Conservation (phyloP, 30 jellyfish, hydroid and myxozoan genomes). For the Pelagia noctiluca region DNA sequence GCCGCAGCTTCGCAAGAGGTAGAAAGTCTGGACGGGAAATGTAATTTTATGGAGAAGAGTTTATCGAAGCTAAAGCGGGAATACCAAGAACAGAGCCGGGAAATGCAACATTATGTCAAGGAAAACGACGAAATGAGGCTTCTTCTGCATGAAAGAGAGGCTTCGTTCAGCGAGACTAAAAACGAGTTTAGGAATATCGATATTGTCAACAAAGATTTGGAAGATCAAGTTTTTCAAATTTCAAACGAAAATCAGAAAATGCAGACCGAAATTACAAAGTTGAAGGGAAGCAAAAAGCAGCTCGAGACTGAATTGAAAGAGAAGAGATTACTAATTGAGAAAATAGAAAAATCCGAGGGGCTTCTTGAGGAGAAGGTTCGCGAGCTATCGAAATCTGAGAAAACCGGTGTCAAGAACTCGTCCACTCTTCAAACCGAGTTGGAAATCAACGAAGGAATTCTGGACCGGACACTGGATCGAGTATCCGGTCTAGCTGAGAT, state of each 20-base stretch:
- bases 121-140: conserved; percentile 89
- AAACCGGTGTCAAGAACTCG: conserved; percentile 22
- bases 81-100: conserved; percentile 87
- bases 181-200: conserved; percentile 76
- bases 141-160: conserved; percentile 74
- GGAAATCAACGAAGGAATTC: conserved; percentile 39
- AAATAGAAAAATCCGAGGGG: conserved; percentile 35
- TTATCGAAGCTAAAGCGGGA: conserved; percentile 69
- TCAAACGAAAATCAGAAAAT: conserved; percentile 82
- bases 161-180: conserved; percentile 67
- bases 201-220: conserved; percentile 87
- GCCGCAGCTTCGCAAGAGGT: conserved; percentile 38
- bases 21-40: conserved; percentile 70
- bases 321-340: conserved; percentile 34
- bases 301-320: conserved; percentile 64
- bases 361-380: conserved; percentile 43
- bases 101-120: conserved; percentile 50
- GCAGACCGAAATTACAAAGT: conserved; percentile 58
- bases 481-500: conserved; percentile 37
- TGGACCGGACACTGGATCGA: conserved; percentile 42
- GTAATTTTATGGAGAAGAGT: conserved; percentile 55
- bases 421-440: conserved; percentile 44
- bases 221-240: conserved; percentile 88
- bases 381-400: conserved; percentile 23
- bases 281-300: conserved; percentile 40